Evolutionary conservation across 2,888 invertebrate genomes (phyloP).

Genomic region (Diaphora mendica): DNA sequence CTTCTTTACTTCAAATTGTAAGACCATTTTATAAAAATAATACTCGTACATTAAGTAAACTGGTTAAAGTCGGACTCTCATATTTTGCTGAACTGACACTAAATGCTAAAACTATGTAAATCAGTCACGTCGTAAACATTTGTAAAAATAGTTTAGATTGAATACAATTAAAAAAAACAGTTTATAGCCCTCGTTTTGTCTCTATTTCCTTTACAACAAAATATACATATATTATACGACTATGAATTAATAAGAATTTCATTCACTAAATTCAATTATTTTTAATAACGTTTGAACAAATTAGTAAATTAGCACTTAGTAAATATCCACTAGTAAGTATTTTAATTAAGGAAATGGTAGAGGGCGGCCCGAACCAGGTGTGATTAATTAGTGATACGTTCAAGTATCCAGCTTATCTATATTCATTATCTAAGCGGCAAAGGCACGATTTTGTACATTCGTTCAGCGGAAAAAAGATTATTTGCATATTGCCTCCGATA

Average conservation of each 20-base stretch:
- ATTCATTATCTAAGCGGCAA: conserved; percentile 75
- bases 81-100: not conserved
- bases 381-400: conserved; percentile 76
- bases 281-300: conserved; percentile 52
- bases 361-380: conserved; percentile 49
- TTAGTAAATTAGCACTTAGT: conserved; percentile 51
- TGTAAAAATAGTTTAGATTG: not conserved
- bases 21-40: not conserved
- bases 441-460: conserved; percentile 76
- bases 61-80: not conserved
- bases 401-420: conserved; percentile 69
- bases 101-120: not conserved
- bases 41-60: not conserved
- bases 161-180: not conserved
- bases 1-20: no score
- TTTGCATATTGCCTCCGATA: conserved; percentile 60
- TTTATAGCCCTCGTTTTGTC: not conserved
- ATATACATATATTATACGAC: not conserved
- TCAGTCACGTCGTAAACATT: not conserved
- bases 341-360: conserved; percentile 73
- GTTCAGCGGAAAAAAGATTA: conserved; percentile 51
- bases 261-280: conserved; percentile 14
- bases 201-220: not conserved
- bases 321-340: conserved; percentile 39
- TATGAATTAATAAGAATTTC: not conserved